phyloP scores from a whole-genome alignment of 2,888 invertebrate species.

The Drosophila melanosoma region DNA sequence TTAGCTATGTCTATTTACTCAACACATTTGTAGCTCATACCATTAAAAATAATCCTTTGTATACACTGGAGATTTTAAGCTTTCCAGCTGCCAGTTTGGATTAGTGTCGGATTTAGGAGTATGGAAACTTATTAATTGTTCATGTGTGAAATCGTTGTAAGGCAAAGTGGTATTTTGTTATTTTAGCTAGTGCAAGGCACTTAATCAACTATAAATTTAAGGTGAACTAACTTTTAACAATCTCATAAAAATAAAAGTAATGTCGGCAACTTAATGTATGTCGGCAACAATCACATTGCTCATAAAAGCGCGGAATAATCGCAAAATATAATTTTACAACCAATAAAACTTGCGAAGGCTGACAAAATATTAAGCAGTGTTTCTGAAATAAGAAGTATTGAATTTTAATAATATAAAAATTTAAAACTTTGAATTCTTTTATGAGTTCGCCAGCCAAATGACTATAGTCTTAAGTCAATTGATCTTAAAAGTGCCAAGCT shows the following conservation, averaged over 20 bases:
- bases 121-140: constrained; percentile 48
- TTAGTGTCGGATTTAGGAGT: constrained; percentile 21
- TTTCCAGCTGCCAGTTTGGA: constrained; percentile 36
- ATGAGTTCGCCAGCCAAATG: too few species aligned
- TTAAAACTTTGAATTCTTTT: background rate
- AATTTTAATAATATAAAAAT: background rate
- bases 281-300: too few species aligned
- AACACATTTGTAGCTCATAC: constrained; percentile 20
- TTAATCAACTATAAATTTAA: constrained; percentile 6
- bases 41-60: constrained; percentile 20
- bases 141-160: constrained; percentile 21
- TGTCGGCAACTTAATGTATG: constrained; percentile 3
- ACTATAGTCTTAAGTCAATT: constrained; percentile 19
- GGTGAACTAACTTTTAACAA: background rate
- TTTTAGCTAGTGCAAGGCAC: constrained; percentile 13
- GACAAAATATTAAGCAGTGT: background rate
- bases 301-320: background rate
- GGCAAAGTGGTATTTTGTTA: background rate
- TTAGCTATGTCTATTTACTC: constrained; percentile 9
- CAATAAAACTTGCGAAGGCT: background rate
- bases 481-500: constrained; percentile 5
- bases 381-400: background rate
- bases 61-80: constrained; percentile 26
- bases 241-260: background rate
- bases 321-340: background rate